A percentile compares a stretch with the other conserved stretches of the same genome.
Evolutionary conservation across 2,113 vertebrate genomes (phyloP).

Genomic region (Cathartes aura): DNA sequence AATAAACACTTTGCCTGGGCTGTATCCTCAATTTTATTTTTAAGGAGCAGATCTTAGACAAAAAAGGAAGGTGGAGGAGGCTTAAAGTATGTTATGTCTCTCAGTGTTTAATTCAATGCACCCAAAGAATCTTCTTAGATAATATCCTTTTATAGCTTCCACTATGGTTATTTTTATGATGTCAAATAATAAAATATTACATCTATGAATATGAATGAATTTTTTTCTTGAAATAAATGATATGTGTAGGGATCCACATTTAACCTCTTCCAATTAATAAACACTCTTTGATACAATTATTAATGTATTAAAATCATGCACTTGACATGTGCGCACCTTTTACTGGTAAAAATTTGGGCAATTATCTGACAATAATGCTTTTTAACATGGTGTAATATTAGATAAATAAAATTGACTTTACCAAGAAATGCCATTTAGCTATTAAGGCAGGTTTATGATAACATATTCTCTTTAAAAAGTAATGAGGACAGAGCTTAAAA

Average conservation of each 20-base stretch:
- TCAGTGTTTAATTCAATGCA: neutral
- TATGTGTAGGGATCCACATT: neutral
- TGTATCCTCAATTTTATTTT: neutral
- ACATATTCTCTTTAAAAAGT: neutral
- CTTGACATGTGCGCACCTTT: neutral
- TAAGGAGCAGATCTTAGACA: neutral
- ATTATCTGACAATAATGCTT: neutral
- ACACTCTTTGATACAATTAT: neutral
- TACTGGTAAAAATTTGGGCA: neutral
- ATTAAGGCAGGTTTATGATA: neutral
- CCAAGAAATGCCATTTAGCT: neutral
- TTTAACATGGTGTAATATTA: neutral
- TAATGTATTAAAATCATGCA: neutral
- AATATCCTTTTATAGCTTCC: neutral
- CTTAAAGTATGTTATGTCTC: slow-evolving; percentile 5
- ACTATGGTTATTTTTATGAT: neutral
- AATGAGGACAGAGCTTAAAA: neutral
- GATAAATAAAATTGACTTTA: neutral
- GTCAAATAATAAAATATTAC: neutral
- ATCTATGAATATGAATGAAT: neutral
- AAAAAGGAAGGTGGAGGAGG: neutral
- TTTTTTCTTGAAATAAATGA: neutral
- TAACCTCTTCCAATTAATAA: neutral
- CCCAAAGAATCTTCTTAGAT: neutral
- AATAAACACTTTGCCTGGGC: neutral